These are phyloP conservation scores for rat (Rattus norvegicus) DNA, from an alignment of 2,113 vertebrate species.

Conservation along the genomic window DNA sequence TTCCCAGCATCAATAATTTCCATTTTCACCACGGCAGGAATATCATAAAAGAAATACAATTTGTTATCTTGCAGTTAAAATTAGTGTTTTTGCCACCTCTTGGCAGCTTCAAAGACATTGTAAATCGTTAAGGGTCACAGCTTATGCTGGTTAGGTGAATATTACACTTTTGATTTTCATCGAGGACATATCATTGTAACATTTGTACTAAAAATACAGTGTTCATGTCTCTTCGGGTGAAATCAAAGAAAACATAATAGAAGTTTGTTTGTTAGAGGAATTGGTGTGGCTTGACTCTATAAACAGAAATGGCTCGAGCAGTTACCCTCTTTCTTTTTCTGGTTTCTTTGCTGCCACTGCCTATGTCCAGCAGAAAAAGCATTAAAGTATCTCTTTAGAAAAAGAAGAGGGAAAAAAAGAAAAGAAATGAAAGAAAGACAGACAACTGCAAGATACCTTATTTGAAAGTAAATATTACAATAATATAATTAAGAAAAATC, in stretches of 20 bases:
- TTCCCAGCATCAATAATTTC: conserved; percentile 77
- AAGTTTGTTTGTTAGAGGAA: not conserved
- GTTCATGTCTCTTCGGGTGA: not conserved
- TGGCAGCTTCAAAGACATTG: conserved; percentile 59
- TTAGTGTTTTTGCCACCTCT: conserved; percentile 72
- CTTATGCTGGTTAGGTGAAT: conserved; percentile 44
- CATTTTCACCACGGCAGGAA: conserved; percentile 74
- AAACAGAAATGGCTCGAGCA: not conserved
- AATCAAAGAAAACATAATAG: not conserved
- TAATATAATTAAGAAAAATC: not conserved
- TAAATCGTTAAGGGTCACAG: conserved; percentile 44
- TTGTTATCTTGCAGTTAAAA: conserved; percentile 72
- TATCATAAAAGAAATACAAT: conserved; percentile 73
- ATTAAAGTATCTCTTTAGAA: not conserved
- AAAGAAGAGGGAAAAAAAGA: not conserved
- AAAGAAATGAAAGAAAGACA: not conserved
- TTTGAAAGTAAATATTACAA: not conserved
- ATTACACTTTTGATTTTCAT: conserved; percentile 55
- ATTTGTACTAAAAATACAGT: conserved; percentile 34
- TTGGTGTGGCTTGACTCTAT: not conserved
- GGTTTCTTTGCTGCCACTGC: not conserved
- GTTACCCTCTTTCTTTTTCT: not conserved
- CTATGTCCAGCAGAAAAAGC: not conserved
- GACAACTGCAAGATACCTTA: not conserved
- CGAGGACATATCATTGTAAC: conserved; percentile 40